phyloP scores from a whole-genome alignment of 2,888 invertebrate genomes.

The Diarsia dahlii region DNA sequence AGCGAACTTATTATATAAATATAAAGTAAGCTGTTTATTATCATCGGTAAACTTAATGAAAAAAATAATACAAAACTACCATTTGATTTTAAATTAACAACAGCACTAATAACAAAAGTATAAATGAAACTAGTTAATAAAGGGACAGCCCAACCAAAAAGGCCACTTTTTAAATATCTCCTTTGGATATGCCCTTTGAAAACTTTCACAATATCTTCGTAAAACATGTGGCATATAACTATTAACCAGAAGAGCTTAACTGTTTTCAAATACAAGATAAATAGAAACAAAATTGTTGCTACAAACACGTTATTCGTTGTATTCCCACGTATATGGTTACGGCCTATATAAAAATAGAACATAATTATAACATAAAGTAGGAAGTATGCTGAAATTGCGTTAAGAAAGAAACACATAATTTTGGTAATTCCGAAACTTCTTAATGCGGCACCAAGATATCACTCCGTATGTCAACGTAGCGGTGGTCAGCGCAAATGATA shows the following conservation, averaged over 20 bases:
- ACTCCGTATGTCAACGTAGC: background rate
- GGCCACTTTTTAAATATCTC: background rate
- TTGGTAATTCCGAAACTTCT: background rate
- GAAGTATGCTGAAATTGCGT: background rate
- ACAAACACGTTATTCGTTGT: background rate
- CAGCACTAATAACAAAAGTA: background rate
- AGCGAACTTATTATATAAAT: background rate
- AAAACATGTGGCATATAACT: background rate
- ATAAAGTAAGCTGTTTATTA: background rate
- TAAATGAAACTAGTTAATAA: background rate
- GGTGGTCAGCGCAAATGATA: background rate
- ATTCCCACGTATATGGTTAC: background rate
- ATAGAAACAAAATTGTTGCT: background rate
- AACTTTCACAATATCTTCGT: background rate
- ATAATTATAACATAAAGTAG: background rate
- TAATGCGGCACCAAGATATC: background rate
- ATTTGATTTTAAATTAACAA: background rate
- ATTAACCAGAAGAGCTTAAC: background rate
- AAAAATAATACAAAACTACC: background rate
- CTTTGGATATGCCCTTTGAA: background rate
- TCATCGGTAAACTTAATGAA: background rate
- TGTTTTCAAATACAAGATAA: background rate
- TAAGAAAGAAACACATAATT: background rate
- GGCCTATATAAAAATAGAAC: background rate
- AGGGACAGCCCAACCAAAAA: background rate